phyloP scores from a whole-genome alignment of 2,113 vertebrate species.

The Vulpes lagopus region DNA sequence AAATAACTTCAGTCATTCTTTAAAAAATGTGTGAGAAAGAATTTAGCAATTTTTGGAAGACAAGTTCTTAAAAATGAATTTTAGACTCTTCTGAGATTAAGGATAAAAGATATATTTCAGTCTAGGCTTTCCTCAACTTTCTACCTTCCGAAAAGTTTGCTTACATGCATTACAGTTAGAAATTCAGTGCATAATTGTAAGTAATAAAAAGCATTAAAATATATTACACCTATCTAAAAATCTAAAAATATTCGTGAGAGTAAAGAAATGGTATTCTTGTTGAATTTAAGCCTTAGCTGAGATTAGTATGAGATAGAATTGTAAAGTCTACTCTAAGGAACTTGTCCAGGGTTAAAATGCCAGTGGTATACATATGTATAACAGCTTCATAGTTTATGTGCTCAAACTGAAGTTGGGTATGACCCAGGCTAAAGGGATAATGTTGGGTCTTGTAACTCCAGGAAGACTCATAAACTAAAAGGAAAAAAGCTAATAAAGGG shows the following conservation, averaged over 20 bases:
- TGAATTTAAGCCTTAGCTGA: background rate
- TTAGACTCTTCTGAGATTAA: constrained; percentile 10
- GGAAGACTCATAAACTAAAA: background rate
- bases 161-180: background rate
- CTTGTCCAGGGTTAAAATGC: background rate
- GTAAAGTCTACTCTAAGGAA: background rate
- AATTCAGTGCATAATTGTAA: background rate
- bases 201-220: constrained; percentile 10
- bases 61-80: background rate
- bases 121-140: background rate
- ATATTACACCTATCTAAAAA: background rate
- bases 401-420: background rate
- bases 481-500: background rate
- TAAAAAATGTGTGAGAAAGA: background rate
- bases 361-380: background rate
- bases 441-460: background rate
- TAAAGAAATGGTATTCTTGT: background rate
- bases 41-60: background rate
- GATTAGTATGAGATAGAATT: background rate
- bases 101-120: background rate
- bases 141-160: background rate
- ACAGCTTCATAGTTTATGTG: background rate
- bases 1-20: background rate
- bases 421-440: background rate
- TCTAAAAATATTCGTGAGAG: background rate